These are phyloP conservation scores for Syngnathoides biaculeatus DNA, from an alignment of 2,113 vertebrate species.

Conservation along the genomic window DNA sequence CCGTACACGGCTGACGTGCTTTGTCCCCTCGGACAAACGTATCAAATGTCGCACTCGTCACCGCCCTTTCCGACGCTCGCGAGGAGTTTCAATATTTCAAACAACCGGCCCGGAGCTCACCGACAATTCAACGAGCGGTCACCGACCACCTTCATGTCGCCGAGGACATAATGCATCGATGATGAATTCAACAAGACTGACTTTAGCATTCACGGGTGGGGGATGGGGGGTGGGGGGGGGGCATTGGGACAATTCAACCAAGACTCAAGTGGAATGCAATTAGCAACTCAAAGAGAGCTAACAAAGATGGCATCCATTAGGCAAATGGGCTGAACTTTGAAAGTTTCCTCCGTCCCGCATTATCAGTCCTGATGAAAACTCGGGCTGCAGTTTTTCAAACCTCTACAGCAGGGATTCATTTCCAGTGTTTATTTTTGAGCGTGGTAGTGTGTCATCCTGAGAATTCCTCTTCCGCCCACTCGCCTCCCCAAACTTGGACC, in stretches of 20 bases:
- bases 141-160: background rate
- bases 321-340: too few species aligned
- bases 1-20: constrained; percentile 31
- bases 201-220: too few species aligned
- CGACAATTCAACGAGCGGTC: background rate
- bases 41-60: constrained; percentile 36
- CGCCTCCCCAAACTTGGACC: constrained; percentile 44
- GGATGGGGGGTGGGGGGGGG: too few species aligned
- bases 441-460: constrained; percentile 42
- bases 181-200: background rate
- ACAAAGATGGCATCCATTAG: too few species aligned
- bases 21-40: constrained; percentile 25
- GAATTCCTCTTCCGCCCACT: constrained; percentile 58
- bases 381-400: background rate
- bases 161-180: background rate
- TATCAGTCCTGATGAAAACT: background rate
- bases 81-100: constrained; percentile 16
- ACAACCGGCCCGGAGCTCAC: constrained; percentile 14
- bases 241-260: background rate
- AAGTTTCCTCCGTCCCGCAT: background rate
- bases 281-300: background rate
- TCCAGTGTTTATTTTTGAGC: constrained; percentile 59
- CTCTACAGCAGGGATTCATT: constrained; percentile 34
- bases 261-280: background rate
- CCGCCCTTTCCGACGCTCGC: constrained; percentile 10